Base-by-base conservation (phyloP, 2,113 vertebrate species). In the Macquaria australasica region DNA sequence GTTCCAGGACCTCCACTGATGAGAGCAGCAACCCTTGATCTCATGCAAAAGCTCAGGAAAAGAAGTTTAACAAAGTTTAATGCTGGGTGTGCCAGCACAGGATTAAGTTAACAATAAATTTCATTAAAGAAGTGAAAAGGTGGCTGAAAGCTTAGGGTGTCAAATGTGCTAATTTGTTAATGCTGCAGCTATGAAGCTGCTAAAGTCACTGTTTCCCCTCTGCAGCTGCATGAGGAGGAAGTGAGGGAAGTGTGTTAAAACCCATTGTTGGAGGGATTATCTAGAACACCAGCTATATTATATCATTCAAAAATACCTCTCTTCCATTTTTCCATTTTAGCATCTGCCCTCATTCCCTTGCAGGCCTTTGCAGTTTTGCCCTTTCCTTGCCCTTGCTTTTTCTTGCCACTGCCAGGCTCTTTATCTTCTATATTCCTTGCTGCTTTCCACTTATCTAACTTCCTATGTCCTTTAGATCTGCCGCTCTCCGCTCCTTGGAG, bases 391-490 rank as follows among this genome's bases (percentile, higher is more conserved):
- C 68, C 58, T 77, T 62, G 70, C 31, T 72, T 77, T 83, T 81
- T 68, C 77, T 79, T 71, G 64, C 79, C 84, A 79, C 77, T 20
- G 70, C 79, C 8, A n/a, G 18, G 37, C 58, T 82, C 79, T 77
- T 81, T 84, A 86, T 88, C 86, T 79, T 86, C 55, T 53, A 31
- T 82, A 59, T 60, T 89, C 71, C 50, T 73, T 20, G 4, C 68
- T 39, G 77, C 75, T 82, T 76, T 81, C 78, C 59, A 63, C 77
- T 81, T 85, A 84, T 88, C 85, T 84, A 25, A 51, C 87, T 86
- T 89, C 86, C 85, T 81, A 51, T 79, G 85, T 88, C 82, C 79
- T 79, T 87, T 81, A 86, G 88, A 90, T 87, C 88, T 90, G 59
- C 73, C 23, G 25, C 62, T 82, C 68, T 80, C 48, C 34, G 79